phyloP scores from a whole-genome alignment of 2,888 invertebrate species.

The Nysson spinosus region DNA sequence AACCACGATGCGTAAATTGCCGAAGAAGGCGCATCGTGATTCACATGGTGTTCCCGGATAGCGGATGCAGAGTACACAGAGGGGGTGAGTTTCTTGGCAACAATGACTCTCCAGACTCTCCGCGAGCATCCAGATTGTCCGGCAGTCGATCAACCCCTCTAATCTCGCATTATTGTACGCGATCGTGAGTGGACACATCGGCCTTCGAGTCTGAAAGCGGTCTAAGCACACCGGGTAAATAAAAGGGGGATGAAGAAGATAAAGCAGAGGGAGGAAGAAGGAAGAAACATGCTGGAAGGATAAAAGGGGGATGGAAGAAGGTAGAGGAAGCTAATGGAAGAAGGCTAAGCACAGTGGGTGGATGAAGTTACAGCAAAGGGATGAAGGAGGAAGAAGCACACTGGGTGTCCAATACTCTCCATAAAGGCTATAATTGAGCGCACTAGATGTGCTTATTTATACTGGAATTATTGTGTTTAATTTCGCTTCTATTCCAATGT shows the following conservation, averaged over 20 bases:
- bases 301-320: not conserved
- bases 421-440: too few relatives aligned
- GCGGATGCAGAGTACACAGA: not conserved
- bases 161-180: constrained; percentile 23
- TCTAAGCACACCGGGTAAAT: too few relatives aligned
- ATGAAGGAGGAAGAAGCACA: too few relatives aligned
- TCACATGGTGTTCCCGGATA: constrained; percentile 47
- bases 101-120: too few relatives aligned
- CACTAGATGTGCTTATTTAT: too few relatives aligned
- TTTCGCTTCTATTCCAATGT: too few relatives aligned
- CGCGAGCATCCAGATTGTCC: not conserved
- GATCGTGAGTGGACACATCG: constrained; percentile 30
- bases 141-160: not conserved
- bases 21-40: constrained; percentile 36
- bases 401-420: too few relatives aligned
- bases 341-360: too few relatives aligned
- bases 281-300: not conserved
- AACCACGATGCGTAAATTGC: constrained; percentile 49
- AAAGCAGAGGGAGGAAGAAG: constrained; percentile 18
- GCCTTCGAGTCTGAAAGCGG: constrained; percentile 11
- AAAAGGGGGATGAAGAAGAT: constrained; percentile 16
- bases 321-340: not conserved
- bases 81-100: not conserved
- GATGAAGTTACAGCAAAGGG: too few relatives aligned
- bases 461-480: too few relatives aligned